Percentiles rank a stretch among this genome's conserved stretches.
These are phyloP conservation scores for Leptocoma aspasia DNA, from an alignment of 2,113 vertebrate species.

Conservation along the genomic window DNA sequence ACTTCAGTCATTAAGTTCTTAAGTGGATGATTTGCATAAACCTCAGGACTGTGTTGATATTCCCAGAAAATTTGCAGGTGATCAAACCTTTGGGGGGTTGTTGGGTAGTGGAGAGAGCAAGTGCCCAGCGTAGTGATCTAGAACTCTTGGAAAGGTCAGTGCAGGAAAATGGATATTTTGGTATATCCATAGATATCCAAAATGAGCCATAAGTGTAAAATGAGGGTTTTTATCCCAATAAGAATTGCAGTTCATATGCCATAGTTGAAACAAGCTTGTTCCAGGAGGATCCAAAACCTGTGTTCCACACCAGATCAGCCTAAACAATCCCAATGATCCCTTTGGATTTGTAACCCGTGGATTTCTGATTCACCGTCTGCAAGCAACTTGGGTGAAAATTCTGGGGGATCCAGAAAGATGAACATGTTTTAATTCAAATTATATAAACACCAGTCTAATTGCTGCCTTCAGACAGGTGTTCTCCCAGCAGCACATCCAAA, in stretches of 20 bases:
- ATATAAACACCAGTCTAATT: neutral
- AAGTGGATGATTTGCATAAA: neutral
- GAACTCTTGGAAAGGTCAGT: neutral
- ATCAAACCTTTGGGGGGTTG: neutral
- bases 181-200: neutral
- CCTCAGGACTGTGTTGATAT: neutral
- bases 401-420: neutral
- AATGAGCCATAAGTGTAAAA: neutral
- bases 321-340: fast-evolving
- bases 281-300: neutral
- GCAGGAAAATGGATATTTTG: neutral
- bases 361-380: neutral
- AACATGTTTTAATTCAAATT: neutral
- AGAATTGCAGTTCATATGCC: neutral
- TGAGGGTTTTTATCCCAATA: neutral
- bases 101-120: neutral
- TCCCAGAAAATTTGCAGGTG: neutral
- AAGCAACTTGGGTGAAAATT: neutral
- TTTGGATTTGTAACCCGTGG: neutral
- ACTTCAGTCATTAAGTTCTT: neutral
- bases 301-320: neutral
- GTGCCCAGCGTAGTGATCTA: neutral
- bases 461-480: neutral
- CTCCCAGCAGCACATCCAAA: neutral
- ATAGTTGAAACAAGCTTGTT: neutral